Evolutionary conservation across 2,797 vertebrate genomes (phyloP), one percentile per base, ranked within the genome.

Genomic region (Dendrocincla fuliginosa): DNA sequence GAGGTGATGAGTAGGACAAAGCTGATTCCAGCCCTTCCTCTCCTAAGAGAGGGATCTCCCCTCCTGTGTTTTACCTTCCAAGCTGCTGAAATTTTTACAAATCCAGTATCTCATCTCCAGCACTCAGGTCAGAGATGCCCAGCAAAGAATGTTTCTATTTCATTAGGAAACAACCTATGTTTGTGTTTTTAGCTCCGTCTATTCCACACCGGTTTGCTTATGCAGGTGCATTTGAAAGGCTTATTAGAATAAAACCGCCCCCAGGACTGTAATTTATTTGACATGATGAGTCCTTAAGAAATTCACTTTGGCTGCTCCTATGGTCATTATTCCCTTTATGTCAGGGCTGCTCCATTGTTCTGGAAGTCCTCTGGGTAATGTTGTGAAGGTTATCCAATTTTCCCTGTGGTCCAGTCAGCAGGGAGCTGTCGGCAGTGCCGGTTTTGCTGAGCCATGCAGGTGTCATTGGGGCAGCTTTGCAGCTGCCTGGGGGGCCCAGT

Each of bases 21-120:
- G 52, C 2, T 11, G 30, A 19, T 23, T 63, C 14, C 5, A 0
- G 33, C 35, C 22, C 6, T 6, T 33, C 5, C 9, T 27, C 37
- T 52, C 61, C 12, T 25, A 19, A 9, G 5, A 16, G n/a, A 35
- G 22, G 27, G 42, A 42, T 28, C 7, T 74, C 32, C 50, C 10
- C 12, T 16, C 1, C 1, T 11, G 1, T 9, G 9, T 41, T 80
- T 60, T 53, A 13, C 20, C 17, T 78, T 68, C 46, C 16, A 55
- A 79, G 22, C 33, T 47, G 25, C 25, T 73, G 64, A 64, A 52
- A 59, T 74, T 61, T 61, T n/a, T 47, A 3, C 19, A 35, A 6
- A 23, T 61, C 30, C n/a, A 11, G 1, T 16, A 10, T 55, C 22
- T 79, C 0, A 1, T 39, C 63, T 89, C 16, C 17, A 59, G 39